phyloP scores from a whole-genome alignment of 2,113 vertebrate genomes.

The Rhea pennata region DNA sequence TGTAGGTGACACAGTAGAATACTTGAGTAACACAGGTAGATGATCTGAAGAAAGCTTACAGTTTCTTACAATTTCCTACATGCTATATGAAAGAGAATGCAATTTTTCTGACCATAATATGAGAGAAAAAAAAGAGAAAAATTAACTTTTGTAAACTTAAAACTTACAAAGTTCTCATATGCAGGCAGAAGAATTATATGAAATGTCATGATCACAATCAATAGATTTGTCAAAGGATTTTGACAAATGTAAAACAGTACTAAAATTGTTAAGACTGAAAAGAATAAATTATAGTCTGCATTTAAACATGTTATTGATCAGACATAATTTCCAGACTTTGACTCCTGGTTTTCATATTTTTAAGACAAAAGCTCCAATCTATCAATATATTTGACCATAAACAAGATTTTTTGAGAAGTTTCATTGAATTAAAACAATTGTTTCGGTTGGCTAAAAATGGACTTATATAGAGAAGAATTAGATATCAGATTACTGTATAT shows the following conservation, averaged over 20 bases:
- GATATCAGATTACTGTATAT: background rate
- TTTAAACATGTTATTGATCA: background rate
- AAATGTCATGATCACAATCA: background rate
- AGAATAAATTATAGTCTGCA: background rate
- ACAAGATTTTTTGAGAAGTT: background rate
- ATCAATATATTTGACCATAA: background rate
- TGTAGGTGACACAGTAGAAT: background rate
- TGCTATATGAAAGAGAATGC: background rate
- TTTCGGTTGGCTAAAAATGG: background rate
- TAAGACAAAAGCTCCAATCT: background rate
- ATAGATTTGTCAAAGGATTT: background rate
- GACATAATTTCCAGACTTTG: background rate
- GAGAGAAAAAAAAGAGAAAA: background rate
- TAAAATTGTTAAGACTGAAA: background rate
- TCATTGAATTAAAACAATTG: background rate
- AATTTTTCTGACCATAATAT: background rate
- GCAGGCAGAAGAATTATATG: background rate
- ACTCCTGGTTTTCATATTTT: background rate
- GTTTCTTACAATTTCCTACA: background rate
- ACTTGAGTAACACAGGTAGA: background rate
- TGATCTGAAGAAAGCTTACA: background rate
- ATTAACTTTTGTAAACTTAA: background rate
- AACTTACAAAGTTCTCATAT: background rate
- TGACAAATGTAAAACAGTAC: background rate
- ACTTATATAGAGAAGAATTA: background rate